These are phyloP conservation scores for Habrosyne pyritoides DNA, from an alignment of 2,888 invertebrate genomes.

Conservation along the genomic window DNA sequence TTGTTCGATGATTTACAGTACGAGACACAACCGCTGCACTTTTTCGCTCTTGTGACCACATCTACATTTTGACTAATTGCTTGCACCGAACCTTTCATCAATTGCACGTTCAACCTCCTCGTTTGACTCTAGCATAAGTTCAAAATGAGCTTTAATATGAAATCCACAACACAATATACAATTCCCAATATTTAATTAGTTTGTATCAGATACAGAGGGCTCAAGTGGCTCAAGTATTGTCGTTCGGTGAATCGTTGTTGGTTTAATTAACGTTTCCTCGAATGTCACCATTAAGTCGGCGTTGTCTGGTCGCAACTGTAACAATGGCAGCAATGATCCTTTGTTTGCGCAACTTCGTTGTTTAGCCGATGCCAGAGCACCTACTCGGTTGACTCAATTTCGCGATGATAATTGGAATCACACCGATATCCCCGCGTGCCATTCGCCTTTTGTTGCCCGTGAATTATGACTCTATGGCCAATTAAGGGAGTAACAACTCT, in stretches of 20 bases:
- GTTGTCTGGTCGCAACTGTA: conserved; percentile 56
- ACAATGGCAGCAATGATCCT: conserved; percentile 60
- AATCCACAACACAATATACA: conserved; percentile 23
- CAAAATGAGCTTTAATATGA: not conserved
- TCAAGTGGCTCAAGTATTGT: conserved; percentile 44
- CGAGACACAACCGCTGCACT: not conserved
- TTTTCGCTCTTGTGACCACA: not conserved
- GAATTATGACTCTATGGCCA: conserved; percentile 67
- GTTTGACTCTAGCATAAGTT: not conserved
- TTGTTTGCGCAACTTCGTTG: conserved; percentile 59
- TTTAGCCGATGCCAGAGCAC: conserved; percentile 43
- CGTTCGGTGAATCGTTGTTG: conserved; percentile 62
- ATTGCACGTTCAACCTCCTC: not conserved
- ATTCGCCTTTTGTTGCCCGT: conserved; percentile 66
- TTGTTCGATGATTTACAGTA: conserved; percentile 1
- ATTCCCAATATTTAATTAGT: conserved; percentile 39
- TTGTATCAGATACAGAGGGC: conserved; percentile 40
- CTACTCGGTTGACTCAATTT: conserved; percentile 58
- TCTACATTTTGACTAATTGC: not conserved
- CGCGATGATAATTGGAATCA: conserved; percentile 72
- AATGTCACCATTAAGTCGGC: conserved; percentile 74
- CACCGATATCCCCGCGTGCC: conserved; percentile 57
- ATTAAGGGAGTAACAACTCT: conserved; percentile 60
- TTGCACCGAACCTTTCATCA: not conserved
- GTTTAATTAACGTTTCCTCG: conserved; percentile 78